Conservation (phyloP, 2,797 vertebrate species). For the Leptodactylus fallax region DNA sequence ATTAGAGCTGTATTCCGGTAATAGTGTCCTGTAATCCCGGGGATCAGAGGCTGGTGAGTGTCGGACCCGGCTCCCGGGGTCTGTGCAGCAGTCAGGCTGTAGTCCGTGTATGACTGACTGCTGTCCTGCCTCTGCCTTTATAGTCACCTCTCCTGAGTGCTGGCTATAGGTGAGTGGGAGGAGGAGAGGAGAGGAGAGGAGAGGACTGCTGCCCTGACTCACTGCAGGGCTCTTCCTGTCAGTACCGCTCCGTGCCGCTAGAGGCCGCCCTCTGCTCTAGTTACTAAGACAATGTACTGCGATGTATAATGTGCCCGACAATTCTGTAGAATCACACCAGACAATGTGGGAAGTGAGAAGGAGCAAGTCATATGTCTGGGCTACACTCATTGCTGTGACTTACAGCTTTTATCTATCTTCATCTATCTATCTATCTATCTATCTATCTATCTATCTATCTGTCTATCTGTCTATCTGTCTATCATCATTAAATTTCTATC, state of each 20-base stretch:
- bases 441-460: background rate
- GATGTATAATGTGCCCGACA: no score
- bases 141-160: constrained; percentile 5
- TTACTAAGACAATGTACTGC: background rate
- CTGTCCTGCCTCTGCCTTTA: background rate
- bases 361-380: no score
- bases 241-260: background rate
- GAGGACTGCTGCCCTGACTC: no score
- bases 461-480: no score
- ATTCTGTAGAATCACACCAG: no score
- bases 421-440: background rate
- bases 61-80: no score
- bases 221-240: background rate
- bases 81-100: background rate
- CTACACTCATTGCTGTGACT: no score
- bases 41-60: background rate
- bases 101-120: background rate
- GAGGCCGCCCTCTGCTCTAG: background rate
- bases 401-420: no score
- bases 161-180: background rate
- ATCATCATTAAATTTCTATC: no score
- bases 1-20: background rate
- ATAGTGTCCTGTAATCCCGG: background rate
- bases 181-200: background rate
- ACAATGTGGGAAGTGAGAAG: no score